Evolutionary conservation across 2,113 vertebrate genomes (phyloP), one percentile per base, ranked within the genome.

Genomic region (Onychorhynchus coronatus): DNA sequence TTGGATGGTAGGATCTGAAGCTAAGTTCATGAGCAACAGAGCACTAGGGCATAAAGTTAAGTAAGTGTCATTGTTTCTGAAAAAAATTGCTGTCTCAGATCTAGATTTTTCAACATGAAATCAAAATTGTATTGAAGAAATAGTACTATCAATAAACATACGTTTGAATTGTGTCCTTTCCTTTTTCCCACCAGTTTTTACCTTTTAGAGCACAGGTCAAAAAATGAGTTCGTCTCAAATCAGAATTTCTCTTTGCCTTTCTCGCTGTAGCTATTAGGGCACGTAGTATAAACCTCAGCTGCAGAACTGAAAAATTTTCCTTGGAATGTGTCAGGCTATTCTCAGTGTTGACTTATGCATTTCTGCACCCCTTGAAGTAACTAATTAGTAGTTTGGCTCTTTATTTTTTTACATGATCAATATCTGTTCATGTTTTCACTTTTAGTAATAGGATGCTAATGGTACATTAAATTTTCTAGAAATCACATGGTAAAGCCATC

Each of bases 271-370:
- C 58, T 83, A 49, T 33, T 44, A 66, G 28, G 41, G 17, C 10
- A 58, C 42, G 23, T 12, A 14, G 31, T 46, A 6, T 14, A 77
- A 33, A 7, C 7, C 28, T 75, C 55, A 88, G 21, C 15, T 65
- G 20, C 2, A 2, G 41, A 72, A 74, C 22, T 17, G 3, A 82
- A 95, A 81, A 96, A 82, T 14, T 49, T 72, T 67, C 10, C 84
- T 79, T 52, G 50, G n/a, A 80, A 83, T 62, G 28, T 72, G 33
- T 50, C 47, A 56, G 49, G 17, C 11, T 85, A 9, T 75, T 78
- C 44, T 74, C 1, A 0, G 1, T 37, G 14, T 33, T 66, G 66
- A 52, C 30, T 91, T 78, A 56, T 0, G 3, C 15, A 83, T 76
- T 95, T 93, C 49, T 50, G 37, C 9, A 61, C 5, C 23, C 25